Percentiles rank a stretch among this genome's conserved stretches.
Evolutionary conservation across 2,888 invertebrate genomes (phyloP).

Genomic region (Ceramica pisi): DNA sequence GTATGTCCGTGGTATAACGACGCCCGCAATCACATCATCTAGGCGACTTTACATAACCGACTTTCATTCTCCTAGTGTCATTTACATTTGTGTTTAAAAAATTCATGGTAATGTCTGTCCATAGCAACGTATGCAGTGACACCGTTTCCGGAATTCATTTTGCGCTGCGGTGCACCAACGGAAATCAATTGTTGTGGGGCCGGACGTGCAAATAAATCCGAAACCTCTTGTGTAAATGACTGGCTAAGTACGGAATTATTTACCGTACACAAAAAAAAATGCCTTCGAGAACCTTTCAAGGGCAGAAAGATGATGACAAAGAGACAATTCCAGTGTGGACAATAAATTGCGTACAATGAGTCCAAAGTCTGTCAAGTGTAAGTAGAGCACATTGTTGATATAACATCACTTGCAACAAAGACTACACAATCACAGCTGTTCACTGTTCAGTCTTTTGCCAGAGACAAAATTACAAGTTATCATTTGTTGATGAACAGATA

Average conservation of each 20-base stretch:
- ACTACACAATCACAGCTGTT: constrained; percentile 10
- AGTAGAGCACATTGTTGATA: constrained; percentile 42
- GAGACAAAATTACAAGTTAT: constrained; percentile 31
- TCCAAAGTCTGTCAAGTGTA: constrained; percentile 24
- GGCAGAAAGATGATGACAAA: neutral
- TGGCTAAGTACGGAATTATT: neutral
- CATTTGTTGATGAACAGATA: constrained; percentile 39
- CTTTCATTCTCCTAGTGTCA: constrained; percentile 46
- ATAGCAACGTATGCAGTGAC: neutral
- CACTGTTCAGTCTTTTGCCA: constrained; percentile 32
- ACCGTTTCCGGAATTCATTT: constrained; percentile 2
- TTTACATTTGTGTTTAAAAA: constrained; percentile 32
- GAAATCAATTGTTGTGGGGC: constrained; percentile 7
- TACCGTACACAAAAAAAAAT: neutral
- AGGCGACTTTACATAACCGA: constrained; percentile 46
- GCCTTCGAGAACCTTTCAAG: neutral
- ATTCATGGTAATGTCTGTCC: neutral
- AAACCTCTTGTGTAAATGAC: neutral
- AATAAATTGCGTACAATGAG: constrained; percentile 23
- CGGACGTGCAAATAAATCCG: constrained; percentile 13
- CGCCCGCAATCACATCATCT: constrained; percentile 40
- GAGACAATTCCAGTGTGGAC: constrained; percentile 11
- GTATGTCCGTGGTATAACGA: constrained; percentile 1
- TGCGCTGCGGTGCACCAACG: neutral
- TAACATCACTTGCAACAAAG: constrained; percentile 35